Conservation (phyloP, 2,797 vertebrate genomes). For the Limosa lapponica region DNA sequence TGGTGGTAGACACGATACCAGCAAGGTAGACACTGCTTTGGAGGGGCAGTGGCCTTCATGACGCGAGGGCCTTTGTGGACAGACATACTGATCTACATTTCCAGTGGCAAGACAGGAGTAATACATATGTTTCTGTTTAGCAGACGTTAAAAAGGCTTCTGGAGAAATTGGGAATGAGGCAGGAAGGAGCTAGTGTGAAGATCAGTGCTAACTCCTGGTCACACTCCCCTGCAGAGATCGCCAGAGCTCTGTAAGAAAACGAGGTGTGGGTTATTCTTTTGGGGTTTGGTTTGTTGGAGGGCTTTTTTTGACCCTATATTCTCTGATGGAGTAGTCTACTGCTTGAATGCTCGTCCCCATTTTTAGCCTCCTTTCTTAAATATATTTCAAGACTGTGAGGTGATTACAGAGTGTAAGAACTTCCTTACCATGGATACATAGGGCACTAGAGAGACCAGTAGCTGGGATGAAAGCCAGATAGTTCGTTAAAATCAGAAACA, state of each 20-base stretch:
- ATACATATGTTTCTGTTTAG: background rate
- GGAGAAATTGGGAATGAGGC: background rate
- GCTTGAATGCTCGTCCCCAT: background rate
- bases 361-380: background rate
- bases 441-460: background rate
- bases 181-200: background rate
- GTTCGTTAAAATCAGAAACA: background rate
- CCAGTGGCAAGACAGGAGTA: background rate
- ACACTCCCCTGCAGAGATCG: background rate
- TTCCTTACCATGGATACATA: background rate
- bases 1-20: fast-evolving
- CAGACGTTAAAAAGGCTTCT: background rate
- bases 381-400: background rate
- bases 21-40: background rate
- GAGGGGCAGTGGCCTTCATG: background rate
- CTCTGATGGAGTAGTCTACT: background rate
- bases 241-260: background rate
- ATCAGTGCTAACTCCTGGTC: background rate
- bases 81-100: background rate
- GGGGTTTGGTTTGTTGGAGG: background rate
- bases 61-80: background rate
- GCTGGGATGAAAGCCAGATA: background rate
- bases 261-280: background rate
- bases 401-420: background rate
- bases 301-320: background rate